Percentiles rank a stretch among this genome's conserved stretches.
These are phyloP conservation scores for Synanthedon formicaeformis DNA, from an alignment of 2,888 invertebrate genomes.

Conservation along the genomic window DNA sequence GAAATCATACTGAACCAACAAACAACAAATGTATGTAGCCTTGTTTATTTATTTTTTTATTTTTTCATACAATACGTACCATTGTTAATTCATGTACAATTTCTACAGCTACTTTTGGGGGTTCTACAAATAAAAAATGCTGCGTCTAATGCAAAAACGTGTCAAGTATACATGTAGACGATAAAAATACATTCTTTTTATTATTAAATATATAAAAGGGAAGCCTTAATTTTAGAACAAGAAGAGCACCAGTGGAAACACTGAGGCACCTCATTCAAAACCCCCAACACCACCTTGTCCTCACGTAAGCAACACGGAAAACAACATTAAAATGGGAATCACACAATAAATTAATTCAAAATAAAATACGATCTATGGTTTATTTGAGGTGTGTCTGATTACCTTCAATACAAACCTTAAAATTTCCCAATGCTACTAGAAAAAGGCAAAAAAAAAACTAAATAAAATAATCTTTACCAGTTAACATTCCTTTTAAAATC, in stretches of 20 bases:
- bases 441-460: too few relatives aligned
- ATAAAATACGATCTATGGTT: too few relatives aligned
- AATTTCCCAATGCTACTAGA: too few relatives aligned
- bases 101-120: neutral
- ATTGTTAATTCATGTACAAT: neutral
- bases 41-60: neutral
- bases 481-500: too few relatives aligned
- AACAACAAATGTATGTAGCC: neutral
- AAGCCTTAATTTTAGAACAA: constrained; percentile 27
- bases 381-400: too few relatives aligned
- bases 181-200: constrained; percentile 4
- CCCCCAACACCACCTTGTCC: neutral
- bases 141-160: neutral
- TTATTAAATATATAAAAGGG: constrained; percentile 32
- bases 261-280: constrained; percentile 37
- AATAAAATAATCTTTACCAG: too few relatives aligned
- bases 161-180: neutral
- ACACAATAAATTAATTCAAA: too few relatives aligned
- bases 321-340: too few relatives aligned
- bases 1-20: neutral
- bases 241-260: constrained; percentile 43
- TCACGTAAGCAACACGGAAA: too few relatives aligned
- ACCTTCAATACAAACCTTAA: too few relatives aligned
- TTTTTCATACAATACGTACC: neutral
- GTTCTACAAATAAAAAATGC: neutral